Base-by-base conservation (phyloP, 2,888 invertebrate species). In the Cheiracanthium punctorium region DNA sequence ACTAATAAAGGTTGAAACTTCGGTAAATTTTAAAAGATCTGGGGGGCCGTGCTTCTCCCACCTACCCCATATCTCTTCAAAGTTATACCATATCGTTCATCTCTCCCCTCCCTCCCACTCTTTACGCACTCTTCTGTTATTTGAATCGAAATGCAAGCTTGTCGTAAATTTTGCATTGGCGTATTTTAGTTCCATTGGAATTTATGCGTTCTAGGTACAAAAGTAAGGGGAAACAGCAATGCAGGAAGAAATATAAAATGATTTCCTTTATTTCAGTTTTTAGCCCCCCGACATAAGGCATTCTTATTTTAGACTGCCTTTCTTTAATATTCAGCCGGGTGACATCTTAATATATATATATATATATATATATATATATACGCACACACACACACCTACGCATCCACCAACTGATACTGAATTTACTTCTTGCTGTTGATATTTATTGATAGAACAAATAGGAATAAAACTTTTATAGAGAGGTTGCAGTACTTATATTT, bases 131-230 rank as follows among this genome's bases (percentile, higher is more conserved):
- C 20, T 33, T n/a, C 33, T 33, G 82, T 77, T 82, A 82, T 82
- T 77, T 71, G 82, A 82, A 72, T 82, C 72, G 70, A 77, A 77
- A 75, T 43, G 77, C 72, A 71, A 71, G 74, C 43, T 71, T 37
- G 77, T 77, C 82, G 82, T 82, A 82, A 82, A 82, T 82, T 76
- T 82, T 29, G 29, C 52, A 82, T 77, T 52, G 72, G 82, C 20
- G 67, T 77, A 72, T 33, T 70, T 73, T 72, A 73, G 72, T 74
- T 82, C 71, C 82, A 71, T 70, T 82, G 67, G 76, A 82, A 82
- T 82, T 82, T 82, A 82, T 82, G 82, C 67, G 52, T 67, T 72
- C 67, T 70, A 71, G 67, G 72, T 77, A 73, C 71, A 82, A 33
- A 73, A 76, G 37, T 71, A 24, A 48, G 32, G 24, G 43, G 33